phyloP scores from a whole-genome alignment of 2,113 vertebrate species.

The Notechis scutatus region DNA sequence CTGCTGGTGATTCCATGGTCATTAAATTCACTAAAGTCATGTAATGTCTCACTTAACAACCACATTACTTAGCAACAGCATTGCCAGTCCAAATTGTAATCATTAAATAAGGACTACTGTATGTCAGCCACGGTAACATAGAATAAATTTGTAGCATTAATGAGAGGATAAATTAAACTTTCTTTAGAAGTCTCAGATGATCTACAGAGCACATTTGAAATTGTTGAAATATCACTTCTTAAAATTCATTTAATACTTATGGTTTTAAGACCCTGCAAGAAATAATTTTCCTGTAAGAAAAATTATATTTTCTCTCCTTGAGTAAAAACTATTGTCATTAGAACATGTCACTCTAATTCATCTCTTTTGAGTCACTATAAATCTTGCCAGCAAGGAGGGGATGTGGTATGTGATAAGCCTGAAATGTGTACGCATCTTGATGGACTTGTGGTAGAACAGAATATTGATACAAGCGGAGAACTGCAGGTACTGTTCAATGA shows the following conservation, averaged over 20 bases:
- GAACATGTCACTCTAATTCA: slow-evolving; percentile 47
- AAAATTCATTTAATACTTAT: slow-evolving; percentile 38
- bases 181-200: slow-evolving; percentile 55
- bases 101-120: background rate
- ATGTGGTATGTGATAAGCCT: slow-evolving; percentile 55
- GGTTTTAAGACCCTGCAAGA: slow-evolving; percentile 30
- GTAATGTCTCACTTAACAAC: background rate
- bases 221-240: background rate
- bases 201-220: slow-evolving; percentile 26
- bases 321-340: slow-evolving; percentile 54
- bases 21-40: background rate
- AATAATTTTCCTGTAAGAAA: slow-evolving; percentile 18
- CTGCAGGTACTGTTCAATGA: slow-evolving; percentile 44
- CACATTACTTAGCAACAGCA: background rate
- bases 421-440: slow-evolving; percentile 55
- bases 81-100: background rate
- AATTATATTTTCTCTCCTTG: slow-evolving; percentile 32
- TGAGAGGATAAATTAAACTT: slow-evolving; percentile 37
- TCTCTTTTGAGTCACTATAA: slow-evolving; percentile 57
- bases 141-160: background rate
- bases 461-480: slow-evolving; percentile 57
- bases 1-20: background rate
- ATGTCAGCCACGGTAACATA: background rate
- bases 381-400: slow-evolving; percentile 55
- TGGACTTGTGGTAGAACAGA: slow-evolving; percentile 51